Conservation (phyloP, 2,888 invertebrate genomes). For the Hirtodrosophila cameraria region DNA sequence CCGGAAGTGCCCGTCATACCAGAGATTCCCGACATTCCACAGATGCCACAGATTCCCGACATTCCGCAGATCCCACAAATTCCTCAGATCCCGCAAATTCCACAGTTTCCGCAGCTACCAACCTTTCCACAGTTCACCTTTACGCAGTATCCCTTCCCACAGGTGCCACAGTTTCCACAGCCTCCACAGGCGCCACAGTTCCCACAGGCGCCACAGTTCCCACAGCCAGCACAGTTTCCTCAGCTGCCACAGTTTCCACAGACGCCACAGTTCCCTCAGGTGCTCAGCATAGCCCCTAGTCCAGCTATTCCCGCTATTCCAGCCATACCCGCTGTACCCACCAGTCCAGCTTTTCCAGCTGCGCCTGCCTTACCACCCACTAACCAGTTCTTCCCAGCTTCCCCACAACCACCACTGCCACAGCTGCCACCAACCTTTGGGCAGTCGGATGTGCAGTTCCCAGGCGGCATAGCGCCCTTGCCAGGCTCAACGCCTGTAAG, state of each 20-base stretch:
- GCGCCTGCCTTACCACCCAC: slow-evolving; percentile 42
- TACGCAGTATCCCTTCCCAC: slow-evolving; percentile 22
- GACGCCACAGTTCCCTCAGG: slow-evolving; percentile 37
- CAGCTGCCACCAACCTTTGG: slow-evolving; percentile 76
- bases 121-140: slow-evolving; percentile 32
- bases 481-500: slow-evolving; percentile 63
- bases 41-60: slow-evolving; percentile 30
- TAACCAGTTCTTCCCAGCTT: slow-evolving; percentile 65
- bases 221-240: slow-evolving; percentile 28
- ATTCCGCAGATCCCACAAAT: slow-evolving; percentile 17
- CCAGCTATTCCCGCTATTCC: slow-evolving; percentile 36
- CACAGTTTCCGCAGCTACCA: slow-evolving; percentile 23
- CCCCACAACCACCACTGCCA: slow-evolving; percentile 74
- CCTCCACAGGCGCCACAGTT: slow-evolving; percentile 23
- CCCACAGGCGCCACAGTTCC: slow-evolving; percentile 33
- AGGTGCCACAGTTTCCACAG: slow-evolving; percentile 36
- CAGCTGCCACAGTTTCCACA: slow-evolving; percentile 24
- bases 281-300: slow-evolving; percentile 15
- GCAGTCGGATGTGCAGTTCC: slow-evolving; percentile 74
- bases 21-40: slow-evolving; percentile 23
- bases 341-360: slow-evolving; percentile 12
- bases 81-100: slow-evolving; percentile 30
- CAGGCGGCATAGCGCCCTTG: slow-evolving; percentile 67
- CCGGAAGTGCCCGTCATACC: slow-evolving; percentile 49
- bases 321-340: slow-evolving; percentile 16